Evolutionary conservation across 2,113 vertebrate genomes (phyloP), one percentile per base, ranked within the genome.

Genomic region (Emydocephalus ijimae): DNA sequence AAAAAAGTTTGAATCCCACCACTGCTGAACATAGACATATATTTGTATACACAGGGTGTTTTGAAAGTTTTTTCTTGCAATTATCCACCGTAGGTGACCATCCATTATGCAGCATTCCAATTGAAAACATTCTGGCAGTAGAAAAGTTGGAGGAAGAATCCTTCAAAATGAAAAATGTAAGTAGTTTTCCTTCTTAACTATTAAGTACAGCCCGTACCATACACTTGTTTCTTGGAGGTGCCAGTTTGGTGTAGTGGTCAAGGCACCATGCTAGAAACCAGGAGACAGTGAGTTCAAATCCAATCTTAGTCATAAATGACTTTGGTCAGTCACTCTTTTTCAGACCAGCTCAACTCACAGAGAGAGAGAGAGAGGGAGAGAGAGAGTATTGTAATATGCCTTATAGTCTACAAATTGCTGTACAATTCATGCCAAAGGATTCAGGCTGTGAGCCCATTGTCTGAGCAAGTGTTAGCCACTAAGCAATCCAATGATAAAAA

Each of bases 161-260:
- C 85, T 99, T 99, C 97, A 99, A 99, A 97, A 99, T 99, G 99
- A 99, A 99, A 97, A 99, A 99, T 34, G 99, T 99, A 97, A 99
- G 98, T 96, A 95, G 91, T 5, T 34, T 26, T 48, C 24, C 15
- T 95, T 56, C 61, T 95, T 93, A 94, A 93, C 92, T 86, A 89
- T 57, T 57, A 89, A 39, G 20, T 89, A 92, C 29, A 81, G 20
- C 74, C 7, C 34, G 7, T 81, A 81, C 1, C 34, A 81, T 21
- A 43, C 74, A 81, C 34, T 81, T 81, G 1, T 43, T 43, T 81
- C 7, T 81, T 81, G 18, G 34, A 81, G 7, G 74, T 21, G 8
- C 29, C 64, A 34, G 5, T 69, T 69, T 69, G 29, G 14, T 69
- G 5, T 69, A 69, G 64, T 34, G 64, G 14, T 69, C 5, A 69